Conservation (phyloP, 1,140 invertebrate genomes). For the Triops longicaudatus region DNA sequence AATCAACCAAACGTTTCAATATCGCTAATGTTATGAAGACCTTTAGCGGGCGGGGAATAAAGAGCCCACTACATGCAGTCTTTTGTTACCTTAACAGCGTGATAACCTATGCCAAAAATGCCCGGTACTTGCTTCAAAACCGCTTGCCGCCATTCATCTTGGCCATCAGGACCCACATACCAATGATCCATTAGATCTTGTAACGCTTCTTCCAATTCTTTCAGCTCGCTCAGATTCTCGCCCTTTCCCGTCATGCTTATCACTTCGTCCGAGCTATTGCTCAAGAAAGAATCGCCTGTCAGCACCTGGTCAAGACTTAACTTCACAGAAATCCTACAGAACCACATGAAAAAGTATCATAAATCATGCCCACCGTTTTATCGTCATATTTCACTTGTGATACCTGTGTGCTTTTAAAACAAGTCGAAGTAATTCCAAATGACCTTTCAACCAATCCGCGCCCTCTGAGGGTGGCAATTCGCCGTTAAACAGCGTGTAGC, state of each 20-base stretch:
- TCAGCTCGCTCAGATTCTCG: constrained; percentile 30
- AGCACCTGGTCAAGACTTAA: constrained; percentile 43
- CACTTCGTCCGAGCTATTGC: constrained; percentile 31
- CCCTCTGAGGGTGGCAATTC: constrained; percentile 40
- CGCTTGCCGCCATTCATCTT: constrained; percentile 40
- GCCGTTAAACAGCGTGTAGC: constrained; percentile 41
- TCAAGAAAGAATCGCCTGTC: constrained; percentile 38
- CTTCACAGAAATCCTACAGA: constrained; percentile 42
- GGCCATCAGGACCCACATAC: constrained; percentile 43
- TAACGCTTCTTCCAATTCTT: constrained; percentile 39
- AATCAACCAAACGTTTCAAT: constrained; percentile 20
- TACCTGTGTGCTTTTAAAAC: constrained; percentile 41
- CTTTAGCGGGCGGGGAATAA: not conserved
- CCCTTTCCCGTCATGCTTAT: not conserved
- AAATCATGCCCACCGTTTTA: not conserved
- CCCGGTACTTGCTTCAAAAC: constrained; percentile 39
- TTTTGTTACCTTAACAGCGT: constrained; percentile 32
- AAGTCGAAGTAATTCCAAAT: constrained; percentile 37
- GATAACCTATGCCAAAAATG: constrained; percentile 43
- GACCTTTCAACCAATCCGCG: constrained; percentile 40
- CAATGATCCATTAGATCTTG: constrained; percentile 41
- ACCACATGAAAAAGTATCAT: constrained; percentile 16
- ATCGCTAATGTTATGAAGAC: constrained; percentile 4
- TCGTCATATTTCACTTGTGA: constrained; percentile 16
- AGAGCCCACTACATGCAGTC: too few relatives aligned